A percentile compares a stretch with the other conserved stretches of the same genome.
These are phyloP conservation scores for Myoxocephalus aenaeus DNA, from an alignment of 2,797 vertebrate species.

Conservation along the genomic window DNA sequence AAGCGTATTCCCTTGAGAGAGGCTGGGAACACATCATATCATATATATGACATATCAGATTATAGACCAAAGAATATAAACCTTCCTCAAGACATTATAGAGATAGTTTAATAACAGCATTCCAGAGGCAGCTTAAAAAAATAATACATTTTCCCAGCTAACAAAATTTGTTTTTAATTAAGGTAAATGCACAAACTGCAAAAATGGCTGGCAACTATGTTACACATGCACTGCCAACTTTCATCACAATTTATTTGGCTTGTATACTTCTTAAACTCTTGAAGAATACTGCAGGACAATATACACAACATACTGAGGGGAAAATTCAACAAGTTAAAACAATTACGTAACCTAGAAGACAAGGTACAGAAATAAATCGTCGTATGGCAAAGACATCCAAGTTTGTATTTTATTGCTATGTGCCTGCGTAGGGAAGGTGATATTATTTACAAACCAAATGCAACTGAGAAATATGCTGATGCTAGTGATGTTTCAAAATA, in stretches of 20 bases:
- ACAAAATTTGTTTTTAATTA: not conserved
- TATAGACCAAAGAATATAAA: not conserved
- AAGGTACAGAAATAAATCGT: not conserved
- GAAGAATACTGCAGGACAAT: not conserved
- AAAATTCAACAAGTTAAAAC: constrained; percentile 13
- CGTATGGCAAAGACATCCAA: no score
- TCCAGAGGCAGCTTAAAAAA: not conserved
- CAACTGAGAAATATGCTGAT: not conserved
- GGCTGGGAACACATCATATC: not conserved
- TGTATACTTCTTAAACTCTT: not conserved
- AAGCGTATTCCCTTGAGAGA: not conserved
- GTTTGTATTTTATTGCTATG: not conserved
- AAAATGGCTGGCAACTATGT: not conserved
- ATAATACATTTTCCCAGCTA: not conserved
- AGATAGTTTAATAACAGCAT: not conserved
- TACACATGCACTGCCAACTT: not conserved
- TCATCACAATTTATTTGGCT: not conserved
- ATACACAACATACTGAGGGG: not conserved
- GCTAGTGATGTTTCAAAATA: fast-evolving
- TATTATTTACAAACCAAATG: not conserved
- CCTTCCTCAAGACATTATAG: not conserved
- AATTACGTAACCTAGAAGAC: not conserved
- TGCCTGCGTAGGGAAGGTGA: not conserved
- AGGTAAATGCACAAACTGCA: not conserved
- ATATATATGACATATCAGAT: not conserved